These are phyloP conservation scores for Melipona bicolor DNA, from an alignment of 2,888 invertebrate species.

Conservation along the genomic window DNA sequence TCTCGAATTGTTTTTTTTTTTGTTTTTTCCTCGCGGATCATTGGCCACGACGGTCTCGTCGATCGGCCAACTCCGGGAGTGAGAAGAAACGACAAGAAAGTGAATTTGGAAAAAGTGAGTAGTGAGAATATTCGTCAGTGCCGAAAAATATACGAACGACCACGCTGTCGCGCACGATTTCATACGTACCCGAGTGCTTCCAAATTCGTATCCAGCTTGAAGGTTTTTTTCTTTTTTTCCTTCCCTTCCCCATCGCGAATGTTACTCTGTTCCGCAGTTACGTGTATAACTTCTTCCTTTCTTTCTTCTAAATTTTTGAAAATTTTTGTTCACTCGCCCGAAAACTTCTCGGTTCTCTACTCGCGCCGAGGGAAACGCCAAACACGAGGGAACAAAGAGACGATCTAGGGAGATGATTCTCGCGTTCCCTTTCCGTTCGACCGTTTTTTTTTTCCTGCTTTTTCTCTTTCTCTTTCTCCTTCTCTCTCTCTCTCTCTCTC, in stretches of 20 bases:
- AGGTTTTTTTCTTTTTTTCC: neutral
- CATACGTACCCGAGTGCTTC: neutral
- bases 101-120: neutral
- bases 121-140: slow-evolving; percentile 26
- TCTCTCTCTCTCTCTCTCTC: no score
- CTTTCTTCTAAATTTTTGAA: neutral
- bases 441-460: no score
- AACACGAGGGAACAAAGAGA: neutral
- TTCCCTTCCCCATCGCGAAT: no score
- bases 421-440: neutral
- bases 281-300: no score
- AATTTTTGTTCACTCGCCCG: neutral
- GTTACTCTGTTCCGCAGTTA: no score
- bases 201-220: neutral
- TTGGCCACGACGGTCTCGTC: neutral
- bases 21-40: no score
- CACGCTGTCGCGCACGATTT: neutral
- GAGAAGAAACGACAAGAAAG: neutral
- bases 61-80: neutral
- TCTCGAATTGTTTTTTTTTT: no score
- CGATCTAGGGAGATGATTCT: neutral
- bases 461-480: neutral
- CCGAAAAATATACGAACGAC: no score
- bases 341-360: neutral
- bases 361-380: neutral